Conservation (phyloP, 2,888 invertebrate genomes). For the Pseudeuparius sepicola region DNA sequence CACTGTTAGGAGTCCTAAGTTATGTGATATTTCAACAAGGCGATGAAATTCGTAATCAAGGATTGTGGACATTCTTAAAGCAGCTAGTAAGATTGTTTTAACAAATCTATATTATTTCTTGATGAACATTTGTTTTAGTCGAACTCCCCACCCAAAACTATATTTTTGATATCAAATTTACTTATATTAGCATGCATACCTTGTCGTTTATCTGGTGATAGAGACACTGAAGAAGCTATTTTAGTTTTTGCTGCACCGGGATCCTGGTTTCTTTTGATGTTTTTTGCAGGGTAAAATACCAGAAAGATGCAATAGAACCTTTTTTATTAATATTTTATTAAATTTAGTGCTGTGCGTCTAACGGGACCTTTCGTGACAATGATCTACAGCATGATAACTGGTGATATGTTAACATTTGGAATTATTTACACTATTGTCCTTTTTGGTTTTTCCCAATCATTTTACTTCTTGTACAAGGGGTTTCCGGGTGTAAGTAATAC, state of each 20-base stretch:
- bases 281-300: constrained; percentile 83
- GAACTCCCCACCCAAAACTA: constrained; percentile 89
- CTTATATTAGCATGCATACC: constrained; percentile 85
- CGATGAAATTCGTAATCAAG: constrained; percentile 91
- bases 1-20: constrained; percentile 74
- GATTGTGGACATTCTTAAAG: constrained; percentile 77
- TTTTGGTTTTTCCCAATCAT: constrained; percentile 93
- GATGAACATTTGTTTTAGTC: constrained; percentile 47
- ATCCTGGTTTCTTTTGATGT: constrained; percentile 96
- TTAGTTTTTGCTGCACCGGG: constrained; percentile 88
- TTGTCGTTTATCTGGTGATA: constrained; percentile 63
- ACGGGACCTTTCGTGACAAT: constrained; percentile 99
- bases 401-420: constrained; percentile 97
- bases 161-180: constrained; percentile 86
- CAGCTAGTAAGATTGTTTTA: constrained; percentile 62
- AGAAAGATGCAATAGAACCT: background rate
- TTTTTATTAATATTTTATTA: constrained; percentile 14
- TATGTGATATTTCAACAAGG: constrained; percentile 89
- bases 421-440: constrained; percentile 93
- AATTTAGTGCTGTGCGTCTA: constrained; percentile 73
- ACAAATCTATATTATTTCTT: constrained; percentile 2
- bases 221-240: constrained; percentile 81
- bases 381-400: constrained; percentile 98
- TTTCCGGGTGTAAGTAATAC: constrained; percentile 73
- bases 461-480: constrained; percentile 88